Percentiles rank a stretch among this genome's conserved stretches.
Evolutionary conservation across 1,140 invertebrate species (phyloP).

Genomic region (Oreohelix idahoensis): DNA sequence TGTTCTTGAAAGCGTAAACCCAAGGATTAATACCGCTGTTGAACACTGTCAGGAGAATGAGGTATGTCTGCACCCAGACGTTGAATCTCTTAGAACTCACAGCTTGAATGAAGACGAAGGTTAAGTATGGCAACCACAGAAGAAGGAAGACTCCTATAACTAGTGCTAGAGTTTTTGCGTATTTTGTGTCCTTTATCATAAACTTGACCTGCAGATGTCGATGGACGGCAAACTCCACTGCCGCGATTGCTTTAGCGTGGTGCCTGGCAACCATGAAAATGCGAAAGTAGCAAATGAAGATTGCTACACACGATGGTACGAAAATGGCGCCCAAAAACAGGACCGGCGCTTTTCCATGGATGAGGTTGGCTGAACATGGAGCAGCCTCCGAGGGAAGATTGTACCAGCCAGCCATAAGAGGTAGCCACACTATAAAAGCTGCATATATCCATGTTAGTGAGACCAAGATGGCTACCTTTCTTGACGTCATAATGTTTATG

Average conservation of each 20-base stretch:
- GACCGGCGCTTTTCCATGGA: conserved; percentile 52
- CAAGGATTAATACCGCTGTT: conserved; percentile 80
- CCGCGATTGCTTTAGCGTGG: conserved; percentile 80
- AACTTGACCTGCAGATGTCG: conserved; percentile 52
- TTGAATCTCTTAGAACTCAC: conserved; percentile 75
- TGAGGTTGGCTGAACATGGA: conserved; percentile 67
- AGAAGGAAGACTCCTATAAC: conserved; percentile 79
- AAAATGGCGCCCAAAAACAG: conserved; percentile 59
- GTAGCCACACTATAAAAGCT: conserved; percentile 76
- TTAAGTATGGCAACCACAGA: conserved; percentile 80
- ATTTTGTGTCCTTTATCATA: conserved; percentile 71
- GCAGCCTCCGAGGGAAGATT: conserved; percentile 72
- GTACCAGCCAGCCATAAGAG: conserved; percentile 74
- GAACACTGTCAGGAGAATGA: conserved; percentile 77
- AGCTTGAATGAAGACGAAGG: conserved; percentile 76
- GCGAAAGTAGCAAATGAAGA: conserved; percentile 80
- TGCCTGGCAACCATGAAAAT: conserved; percentile 80
- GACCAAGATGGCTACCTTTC: conserved; percentile 77
- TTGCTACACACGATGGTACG: conserved; percentile 68
- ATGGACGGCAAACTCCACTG: conserved; percentile 77
- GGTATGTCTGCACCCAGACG: conserved; percentile 76
- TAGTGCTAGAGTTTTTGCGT: conserved; percentile 79
- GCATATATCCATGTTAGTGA: conserved; percentile 79
- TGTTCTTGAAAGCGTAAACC: conserved; percentile 81
- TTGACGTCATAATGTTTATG: conserved; percentile 78